Base-by-base conservation (phyloP, 2,797 vertebrate species). In the Molossus alvarezi region DNA sequence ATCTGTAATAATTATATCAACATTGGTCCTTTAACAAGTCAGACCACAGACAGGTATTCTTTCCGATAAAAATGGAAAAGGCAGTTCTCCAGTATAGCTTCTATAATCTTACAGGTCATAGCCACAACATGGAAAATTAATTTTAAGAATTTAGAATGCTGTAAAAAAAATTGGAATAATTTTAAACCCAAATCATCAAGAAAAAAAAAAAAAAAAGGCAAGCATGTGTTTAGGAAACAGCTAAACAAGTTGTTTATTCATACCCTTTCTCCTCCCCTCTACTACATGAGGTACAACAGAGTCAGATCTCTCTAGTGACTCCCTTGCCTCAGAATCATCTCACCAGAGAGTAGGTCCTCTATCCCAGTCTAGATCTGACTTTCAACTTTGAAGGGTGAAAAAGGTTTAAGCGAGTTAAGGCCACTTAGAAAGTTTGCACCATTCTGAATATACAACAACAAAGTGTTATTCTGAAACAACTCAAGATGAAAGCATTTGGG, bases 11-110 rank as follows among this genome's bases (percentile, higher is more conserved):
- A 79, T 53, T 27, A 64, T 77, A 41, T 53, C 51, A 53, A 53
- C 12, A 13, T 8, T 53, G 51, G 57, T 57, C 64, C 37, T 65
- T 65, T 64, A 82, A 72, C 37, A 58, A 84, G 62, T 69, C 64
- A 72, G 33, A 64, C 20, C 55, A 41, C 48, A 82, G 53, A 69
- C 9, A 62, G 41, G 41, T n/a, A 60, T 25, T 95, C 53, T 75
- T 84, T 84, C n/a, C n/a, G 55, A 79, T 72, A 62, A 80, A 85
- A 90, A 86, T 27, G 62, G 41, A 81, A 95, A 95, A 81, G 67
- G 29, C 48, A 80, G 58, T 37, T 58, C 25, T 29, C n/a, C n/a
- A 79, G n/a, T 79, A 60, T 45, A 71, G 93, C 45, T 62, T 94
- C 62, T 71, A 12, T 95, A 87, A 86, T 65, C 37, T 80, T 65